These are phyloP conservation scores for Ypsolopha sequella DNA, from an alignment of 2,888 invertebrate genomes.

Conservation along the genomic window DNA sequence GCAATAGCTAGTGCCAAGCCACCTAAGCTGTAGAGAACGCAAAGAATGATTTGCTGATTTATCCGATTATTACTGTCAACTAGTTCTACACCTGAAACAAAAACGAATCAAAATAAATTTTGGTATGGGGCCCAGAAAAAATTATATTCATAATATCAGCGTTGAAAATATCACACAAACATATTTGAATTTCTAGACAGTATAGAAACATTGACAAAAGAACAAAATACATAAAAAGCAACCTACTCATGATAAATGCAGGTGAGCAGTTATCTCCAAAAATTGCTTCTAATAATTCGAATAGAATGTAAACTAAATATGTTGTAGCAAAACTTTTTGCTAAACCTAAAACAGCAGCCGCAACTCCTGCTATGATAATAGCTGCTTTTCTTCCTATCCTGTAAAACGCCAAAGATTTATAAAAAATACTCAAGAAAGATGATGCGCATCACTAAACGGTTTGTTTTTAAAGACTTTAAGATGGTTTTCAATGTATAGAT, in stretches of 20 bases:
- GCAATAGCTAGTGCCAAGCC: slow-evolving; percentile 72
- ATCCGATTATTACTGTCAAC: slow-evolving; percentile 23
- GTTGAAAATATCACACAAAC: too few relatives aligned
- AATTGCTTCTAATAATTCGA: slow-evolving; percentile 2
- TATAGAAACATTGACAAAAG: neutral
- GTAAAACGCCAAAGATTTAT: too few relatives aligned
- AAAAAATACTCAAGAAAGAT: too few relatives aligned
- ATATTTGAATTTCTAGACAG: too few relatives aligned
- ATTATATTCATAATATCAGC: too few relatives aligned
- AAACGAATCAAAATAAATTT: too few relatives aligned
- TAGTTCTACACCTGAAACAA: slow-evolving; percentile 45
- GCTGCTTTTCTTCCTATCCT: slow-evolving; percentile 1
- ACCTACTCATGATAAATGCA: neutral
- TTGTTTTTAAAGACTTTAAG: too few relatives aligned
- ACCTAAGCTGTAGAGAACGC: slow-evolving; percentile 71
- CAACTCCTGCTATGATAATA: neutral
- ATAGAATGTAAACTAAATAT: neutral
- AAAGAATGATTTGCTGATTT: slow-evolving; percentile 31
- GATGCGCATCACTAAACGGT: too few relatives aligned
- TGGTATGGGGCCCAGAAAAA: too few relatives aligned
- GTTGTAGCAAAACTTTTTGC: neutral
- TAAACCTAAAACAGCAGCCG: neutral
- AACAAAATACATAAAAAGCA: neutral
- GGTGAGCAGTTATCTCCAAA: neutral
- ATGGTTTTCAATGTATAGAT: too few relatives aligned